phyloP scores from a whole-genome alignment of 2,113 vertebrate species.

The Ptyas mucosa region DNA sequence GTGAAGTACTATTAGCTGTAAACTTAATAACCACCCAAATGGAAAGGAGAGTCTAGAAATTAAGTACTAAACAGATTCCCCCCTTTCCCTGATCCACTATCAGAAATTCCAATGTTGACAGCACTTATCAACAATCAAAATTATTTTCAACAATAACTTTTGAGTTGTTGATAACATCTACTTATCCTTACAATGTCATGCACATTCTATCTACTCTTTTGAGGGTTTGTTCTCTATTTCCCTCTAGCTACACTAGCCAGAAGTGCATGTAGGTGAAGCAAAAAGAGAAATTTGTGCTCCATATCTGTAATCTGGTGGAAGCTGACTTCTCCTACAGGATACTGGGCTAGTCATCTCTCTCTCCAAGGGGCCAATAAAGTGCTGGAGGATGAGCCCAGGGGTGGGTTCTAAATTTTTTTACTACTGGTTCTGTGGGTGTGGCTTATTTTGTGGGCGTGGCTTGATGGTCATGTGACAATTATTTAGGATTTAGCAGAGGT shows the following conservation, averaged over 20 bases:
- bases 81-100: background rate
- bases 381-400: slow-evolving; percentile 76
- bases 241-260: slow-evolving; percentile 83
- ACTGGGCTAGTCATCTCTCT: slow-evolving; percentile 84
- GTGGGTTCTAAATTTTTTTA: too few relatives aligned
- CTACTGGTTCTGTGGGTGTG: too few relatives aligned
- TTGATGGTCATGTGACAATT: too few relatives aligned
- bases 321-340: slow-evolving; percentile 95
- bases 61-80: background rate
- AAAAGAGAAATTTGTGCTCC: slow-evolving; percentile 82
- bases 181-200: background rate
- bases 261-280: slow-evolving; percentile 91
- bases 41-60: background rate
- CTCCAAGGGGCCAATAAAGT: slow-evolving; percentile 85
- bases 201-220: background rate
- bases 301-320: slow-evolving; percentile 84
- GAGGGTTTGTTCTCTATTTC: background rate
- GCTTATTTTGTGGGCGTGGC: too few relatives aligned
- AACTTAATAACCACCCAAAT: background rate
- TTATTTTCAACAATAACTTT: background rate
- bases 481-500: too few relatives aligned
- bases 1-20: background rate
- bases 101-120: background rate
- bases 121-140: background rate
- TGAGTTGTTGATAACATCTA: background rate